Evolutionary conservation across 2,888 invertebrate genomes (phyloP), one percentile per base, ranked within the genome.

Genomic region (Crepidodera aurea): DNA sequence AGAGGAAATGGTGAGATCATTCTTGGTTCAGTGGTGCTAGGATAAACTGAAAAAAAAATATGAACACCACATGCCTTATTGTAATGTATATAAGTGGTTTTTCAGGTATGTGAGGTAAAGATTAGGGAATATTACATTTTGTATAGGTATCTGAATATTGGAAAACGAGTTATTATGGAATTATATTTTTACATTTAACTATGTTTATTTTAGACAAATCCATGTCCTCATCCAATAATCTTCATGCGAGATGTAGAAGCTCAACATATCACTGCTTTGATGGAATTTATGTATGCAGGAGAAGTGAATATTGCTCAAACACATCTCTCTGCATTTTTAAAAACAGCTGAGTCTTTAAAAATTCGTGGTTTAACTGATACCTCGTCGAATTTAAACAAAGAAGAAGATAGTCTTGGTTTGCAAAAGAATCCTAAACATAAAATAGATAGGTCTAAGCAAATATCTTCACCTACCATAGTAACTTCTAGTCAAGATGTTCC

Each of bases 211-310:
- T 84, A 92, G 90, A 90, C 88, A 77, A 92, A 92, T 82, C 92
- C 92, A 75, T 92, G 92, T 81, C 89, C 91, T 77, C 92, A 92
- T 82, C 92, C 92, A 64, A 91, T 92, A 83, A 90, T 92, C 79
- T 91, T 92, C 81, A 89, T 92, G 88, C 86, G 90, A 79, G 92
- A 92, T 83, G 91, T 92, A 75, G 90, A 90, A 77, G 90, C 89
- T 75, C 86, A 87, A 75, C 91, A 92, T 79, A 86, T 92, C 71
- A 87, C 89, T 70, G 89, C 91, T 57, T 84, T 92, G 64, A 85
- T 92, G 78, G 91, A 92, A 82, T 93, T 92, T 78, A 92, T 93
- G 91, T 93, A 93, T 80, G 90, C 90, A 70, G 92, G 92, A 55
- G 92, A 92, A 83, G 92, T 92, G 69, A 91, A 91, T 81, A 90